phyloP scores from a whole-genome alignment of 2,888 invertebrate species.

The Drosophila kambysellisi region DNA sequence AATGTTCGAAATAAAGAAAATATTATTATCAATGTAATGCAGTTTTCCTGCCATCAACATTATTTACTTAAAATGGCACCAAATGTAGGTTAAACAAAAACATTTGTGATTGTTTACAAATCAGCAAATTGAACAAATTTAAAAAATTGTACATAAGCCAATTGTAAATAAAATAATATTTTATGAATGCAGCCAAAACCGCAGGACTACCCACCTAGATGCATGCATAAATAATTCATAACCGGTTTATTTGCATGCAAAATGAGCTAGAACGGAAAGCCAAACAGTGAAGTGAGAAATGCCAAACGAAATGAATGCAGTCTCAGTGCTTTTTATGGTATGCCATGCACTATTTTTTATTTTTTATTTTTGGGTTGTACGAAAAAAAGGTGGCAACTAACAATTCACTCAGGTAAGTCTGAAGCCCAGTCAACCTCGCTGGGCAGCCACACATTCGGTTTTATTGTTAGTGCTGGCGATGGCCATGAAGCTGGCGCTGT shows the following conservation, averaged over 20 bases:
- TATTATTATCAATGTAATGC: slow-evolving; percentile 52
- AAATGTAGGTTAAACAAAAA: slow-evolving; percentile 13
- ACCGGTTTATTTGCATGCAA: slow-evolving; percentile 78
- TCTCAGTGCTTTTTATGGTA: slow-evolving; percentile 52
- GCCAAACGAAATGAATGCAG: slow-evolving; percentile 73
- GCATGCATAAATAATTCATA: slow-evolving; percentile 79
- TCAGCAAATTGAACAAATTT: slow-evolving; percentile 67
- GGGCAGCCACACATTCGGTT: slow-evolving; percentile 68
- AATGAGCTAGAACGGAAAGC: slow-evolving; percentile 72
- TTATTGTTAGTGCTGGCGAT: slow-evolving; percentile 67
- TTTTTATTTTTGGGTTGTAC: neutral
- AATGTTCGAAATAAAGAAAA: slow-evolving; percentile 18
- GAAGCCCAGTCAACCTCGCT: slow-evolving; percentile 36
- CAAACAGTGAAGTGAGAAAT: slow-evolving; percentile 41
- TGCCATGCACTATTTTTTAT: slow-evolving; percentile 30
- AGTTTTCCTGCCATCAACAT: slow-evolving; percentile 52
- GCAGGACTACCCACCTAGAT: slow-evolving; percentile 45
- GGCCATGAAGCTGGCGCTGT: slow-evolving; percentile 29
- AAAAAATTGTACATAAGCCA: slow-evolving; percentile 49
- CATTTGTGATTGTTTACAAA: slow-evolving; percentile 60
- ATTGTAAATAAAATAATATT: slow-evolving; percentile 60
- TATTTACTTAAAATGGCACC: slow-evolving; percentile 36
- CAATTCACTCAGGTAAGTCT: slow-evolving; percentile 21
- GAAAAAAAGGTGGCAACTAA: slow-evolving; percentile 13
- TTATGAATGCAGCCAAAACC: slow-evolving; percentile 62